These are phyloP conservation scores for Cephus pygmeus DNA, from an alignment of 2,888 invertebrate species.

Conservation along the genomic window DNA sequence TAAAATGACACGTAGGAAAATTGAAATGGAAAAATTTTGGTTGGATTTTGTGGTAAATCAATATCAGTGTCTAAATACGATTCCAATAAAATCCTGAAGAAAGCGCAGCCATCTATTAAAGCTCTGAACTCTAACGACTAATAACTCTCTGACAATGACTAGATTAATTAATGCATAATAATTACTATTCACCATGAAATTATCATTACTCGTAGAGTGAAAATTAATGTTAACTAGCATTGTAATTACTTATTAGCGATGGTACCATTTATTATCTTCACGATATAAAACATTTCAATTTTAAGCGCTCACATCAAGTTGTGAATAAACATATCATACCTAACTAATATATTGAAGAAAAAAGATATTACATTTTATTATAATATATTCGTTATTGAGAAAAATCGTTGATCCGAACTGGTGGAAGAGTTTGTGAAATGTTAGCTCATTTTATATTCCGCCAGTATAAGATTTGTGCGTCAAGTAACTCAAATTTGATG, in stretches of 20 bases:
- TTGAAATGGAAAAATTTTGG: not conserved
- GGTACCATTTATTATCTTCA: conserved; percentile 38
- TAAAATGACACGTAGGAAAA: not conserved
- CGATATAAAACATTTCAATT: conserved; percentile 50
- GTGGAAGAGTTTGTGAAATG: not conserved
- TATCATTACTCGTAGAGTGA: conserved; percentile 27
- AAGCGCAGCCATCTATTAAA: conserved; percentile 46
- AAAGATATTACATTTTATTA: conserved; percentile 59
- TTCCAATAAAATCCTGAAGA: conserved; percentile 31
- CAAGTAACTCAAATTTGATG: not conserved
- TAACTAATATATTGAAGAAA: conserved; percentile 62
- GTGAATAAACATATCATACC: conserved; percentile 67
- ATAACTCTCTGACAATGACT: conserved; percentile 57
- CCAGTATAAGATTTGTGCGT: not conserved
- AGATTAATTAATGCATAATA: conserved; percentile 50
- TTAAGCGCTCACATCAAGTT: conserved; percentile 66
- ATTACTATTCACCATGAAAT: conserved; percentile 42
- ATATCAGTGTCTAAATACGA: not conserved
- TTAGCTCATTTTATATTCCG: not conserved
- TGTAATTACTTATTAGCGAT: conserved; percentile 57
- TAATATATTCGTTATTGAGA: conserved; percentile 42
- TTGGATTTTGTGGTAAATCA: not conserved
- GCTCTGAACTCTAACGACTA: conserved; percentile 46
- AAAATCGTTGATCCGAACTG: conserved; percentile 4
- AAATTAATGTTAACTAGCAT: conserved; percentile 33